Base-by-base conservation (phyloP, 1,140 invertebrate genomes). In the Maconellicoccus hirsutus region DNA sequence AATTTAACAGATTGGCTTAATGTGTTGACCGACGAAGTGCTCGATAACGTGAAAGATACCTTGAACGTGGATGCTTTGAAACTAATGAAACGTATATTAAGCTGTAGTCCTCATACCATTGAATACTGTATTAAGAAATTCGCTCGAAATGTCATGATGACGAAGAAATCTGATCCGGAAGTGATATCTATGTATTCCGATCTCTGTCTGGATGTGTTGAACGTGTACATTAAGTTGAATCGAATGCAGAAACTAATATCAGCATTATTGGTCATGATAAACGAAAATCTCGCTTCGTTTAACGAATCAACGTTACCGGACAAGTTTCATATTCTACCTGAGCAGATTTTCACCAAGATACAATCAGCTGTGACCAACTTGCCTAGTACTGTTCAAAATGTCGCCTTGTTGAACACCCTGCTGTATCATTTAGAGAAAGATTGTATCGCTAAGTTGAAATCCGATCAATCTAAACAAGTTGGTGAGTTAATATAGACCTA, bases 361-460 rank as follows among this genome's bases (percentile, higher is more conserved):
- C 61, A 66, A 23, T 25, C 21, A 25, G 61, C 61, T 26, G 16
- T 66, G 6, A 66, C 61, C 16, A 66, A 66, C 25, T 66, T 66
- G 25, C 61, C 61, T 3, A 66, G 61, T 22, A 66, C 61, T 25
- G 61, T 66, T 12, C 22, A 25, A 26, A 66, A 66, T 66, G 61
- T 66, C 1, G 61, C 22, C 6, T 66, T 66, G 16, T 22, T 66
- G 22, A 66, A 66, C 25, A 66, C 61, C 25, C 25, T 66, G 19
- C 25, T 66, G 22, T 66, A 25, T 26, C 61, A 66, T 66, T 66
- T 66, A 19, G 61, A 66, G 16, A 66, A 66, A 10, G 61, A 66
- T 16, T 66, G 61, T 66, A 25, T 66, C 25, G 61, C 61, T 26
- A 26, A 23, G 8, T 26, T 66, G 25, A 26, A 66, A 66, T 12